Percentiles rank a stretch among this genome's conserved stretches.
phyloP scores from a whole-genome alignment of 2,113 vertebrate genomes.

The Oriolus oriolus region DNA sequence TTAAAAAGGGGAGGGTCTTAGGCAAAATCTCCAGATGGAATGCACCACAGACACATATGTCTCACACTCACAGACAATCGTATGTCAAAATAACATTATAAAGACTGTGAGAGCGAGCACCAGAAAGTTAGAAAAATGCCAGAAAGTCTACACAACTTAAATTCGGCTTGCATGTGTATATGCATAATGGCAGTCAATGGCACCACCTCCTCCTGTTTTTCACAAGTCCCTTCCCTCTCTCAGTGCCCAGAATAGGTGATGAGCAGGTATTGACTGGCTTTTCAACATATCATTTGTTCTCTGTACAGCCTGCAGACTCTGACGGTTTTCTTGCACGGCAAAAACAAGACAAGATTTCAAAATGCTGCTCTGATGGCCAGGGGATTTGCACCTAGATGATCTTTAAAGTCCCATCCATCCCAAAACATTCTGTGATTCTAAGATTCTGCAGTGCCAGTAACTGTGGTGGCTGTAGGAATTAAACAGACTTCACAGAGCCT shows the following conservation, averaged over 20 bases:
- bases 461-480: neutral
- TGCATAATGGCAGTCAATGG: neutral
- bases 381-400: neutral
- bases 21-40: neutral
- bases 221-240: neutral
- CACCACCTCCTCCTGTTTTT: neutral
- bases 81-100: neutral
- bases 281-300: neutral
- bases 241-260: neutral
- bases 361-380: neutral
- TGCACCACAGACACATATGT: neutral
- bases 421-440: neutral
- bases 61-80: fast-evolving
- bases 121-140: neutral
- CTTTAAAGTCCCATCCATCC: neutral
- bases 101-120: neutral
- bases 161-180: neutral
- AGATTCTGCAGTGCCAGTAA: neutral
- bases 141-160: neutral
- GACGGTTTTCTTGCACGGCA: neutral
- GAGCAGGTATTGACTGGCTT: neutral
- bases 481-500: neutral
- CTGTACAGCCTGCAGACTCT: neutral
- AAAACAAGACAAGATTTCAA: neutral
- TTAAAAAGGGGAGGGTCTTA: neutral